Conservation (phyloP, 2,113 vertebrate genomes). For the Perognathus longimembris region DNA sequence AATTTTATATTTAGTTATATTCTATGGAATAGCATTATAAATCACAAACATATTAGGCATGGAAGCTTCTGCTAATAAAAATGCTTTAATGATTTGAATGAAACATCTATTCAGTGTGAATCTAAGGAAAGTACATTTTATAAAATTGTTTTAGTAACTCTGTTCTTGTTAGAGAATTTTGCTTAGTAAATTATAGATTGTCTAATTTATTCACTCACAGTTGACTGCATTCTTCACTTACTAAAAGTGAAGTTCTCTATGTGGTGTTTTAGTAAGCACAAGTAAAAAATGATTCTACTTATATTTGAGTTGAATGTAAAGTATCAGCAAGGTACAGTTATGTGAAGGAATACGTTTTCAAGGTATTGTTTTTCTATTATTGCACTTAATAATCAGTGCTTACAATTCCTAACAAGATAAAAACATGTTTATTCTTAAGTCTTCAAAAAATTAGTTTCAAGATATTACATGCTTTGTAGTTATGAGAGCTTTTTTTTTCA, state of each 20-base stretch:
- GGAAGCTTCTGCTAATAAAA: constrained; percentile 54
- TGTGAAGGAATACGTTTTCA: background rate
- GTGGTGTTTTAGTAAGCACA: constrained; percentile 44
- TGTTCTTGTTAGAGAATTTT: constrained; percentile 58
- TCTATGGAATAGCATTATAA: constrained; percentile 9
- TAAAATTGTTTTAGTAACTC: constrained; percentile 62
- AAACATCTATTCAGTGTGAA: constrained; percentile 45
- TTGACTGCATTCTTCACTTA: constrained; percentile 49
- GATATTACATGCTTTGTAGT: background rate
- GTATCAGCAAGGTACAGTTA: background rate
- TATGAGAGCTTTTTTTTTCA: background rate
- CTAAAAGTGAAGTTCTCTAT: constrained; percentile 61
- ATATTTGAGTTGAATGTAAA: background rate
- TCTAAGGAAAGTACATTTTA: constrained; percentile 70
- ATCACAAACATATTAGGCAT: constrained; percentile 33
- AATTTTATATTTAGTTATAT: constrained; percentile 58
- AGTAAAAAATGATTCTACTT: background rate
- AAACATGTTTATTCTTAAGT: constrained; percentile 22
- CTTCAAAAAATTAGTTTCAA: constrained; percentile 23
- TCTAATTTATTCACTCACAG: constrained; percentile 55
- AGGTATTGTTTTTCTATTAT: background rate
- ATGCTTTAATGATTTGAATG: constrained; percentile 65
- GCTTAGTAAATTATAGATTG: constrained; percentile 61
- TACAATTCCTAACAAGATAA: background rate
- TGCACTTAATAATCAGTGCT: background rate